Evolutionary conservation across 2,888 invertebrate genomes (phyloP), one percentile per base, ranked within the genome.

Genomic region (Carterocephalus palaemon): DNA sequence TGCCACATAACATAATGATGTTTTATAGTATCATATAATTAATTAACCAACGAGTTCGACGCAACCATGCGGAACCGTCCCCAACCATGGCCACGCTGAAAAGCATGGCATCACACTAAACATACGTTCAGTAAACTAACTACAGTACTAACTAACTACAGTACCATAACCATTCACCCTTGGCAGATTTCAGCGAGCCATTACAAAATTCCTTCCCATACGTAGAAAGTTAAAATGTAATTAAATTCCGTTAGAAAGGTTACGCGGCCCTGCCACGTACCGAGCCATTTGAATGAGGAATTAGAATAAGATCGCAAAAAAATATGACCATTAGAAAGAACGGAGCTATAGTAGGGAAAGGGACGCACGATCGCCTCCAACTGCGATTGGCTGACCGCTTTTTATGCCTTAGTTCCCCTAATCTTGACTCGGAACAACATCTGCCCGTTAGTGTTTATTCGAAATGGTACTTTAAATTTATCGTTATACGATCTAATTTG

Each of bases 381-480:
- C 57, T 60, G 65, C 68, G 59, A 85, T 86, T 85, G 85, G 85
- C 76, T 81, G 83, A 80, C 81, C 77, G 71, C 72, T 84, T 86
- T 86, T 86, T 85, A 85, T 85, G 78, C 74, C 60, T 84, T 82
- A 84, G 81, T 84, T 85, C 85, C 86, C 86, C 86, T 85, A 86
- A 86, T 85, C 83, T 85, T 82, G 69, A 74, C 81, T 82, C 80
- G 74, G 76, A 77, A 74, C 70, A 78, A 80, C 85, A 85, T 84
- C 84, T 85, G 85, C 82, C 70, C 56, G 66, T 62, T 77, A 74
- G 81, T 81, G 75, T 77, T 74, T 76, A 77, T 75, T 72, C 76
- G 77, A 83, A 82, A 81, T 75, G 68, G 76, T 74, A 70, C 83
- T 76, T 80, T 84, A 84, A 78, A 72, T 67, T 77, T 73, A 80